Conservation (phyloP, 2,113 vertebrate species). For the Desmodus rotundus region DNA sequence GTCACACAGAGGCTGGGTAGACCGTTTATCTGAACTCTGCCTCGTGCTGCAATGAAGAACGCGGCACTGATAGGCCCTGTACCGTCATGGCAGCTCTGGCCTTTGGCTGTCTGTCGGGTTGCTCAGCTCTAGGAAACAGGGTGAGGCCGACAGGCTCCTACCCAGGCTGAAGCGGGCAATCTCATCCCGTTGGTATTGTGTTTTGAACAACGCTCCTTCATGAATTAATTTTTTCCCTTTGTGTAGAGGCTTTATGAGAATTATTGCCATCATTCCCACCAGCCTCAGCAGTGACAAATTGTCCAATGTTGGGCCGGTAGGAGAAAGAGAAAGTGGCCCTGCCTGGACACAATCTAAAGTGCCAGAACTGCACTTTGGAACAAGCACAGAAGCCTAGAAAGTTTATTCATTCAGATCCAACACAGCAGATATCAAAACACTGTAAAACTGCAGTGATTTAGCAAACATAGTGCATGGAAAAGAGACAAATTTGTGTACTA, state of each 20-base stretch:
- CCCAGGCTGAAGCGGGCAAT: background rate
- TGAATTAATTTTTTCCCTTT: constrained; percentile 28
- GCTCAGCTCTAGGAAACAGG: background rate
- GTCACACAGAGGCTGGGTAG: background rate
- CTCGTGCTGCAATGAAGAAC: background rate
- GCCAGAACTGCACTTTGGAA: background rate
- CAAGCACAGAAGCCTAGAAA: constrained; percentile 16
- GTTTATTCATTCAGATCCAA: constrained; percentile 28
- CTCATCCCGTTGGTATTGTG: background rate
- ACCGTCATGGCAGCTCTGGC: background rate
- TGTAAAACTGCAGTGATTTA: constrained; percentile 24
- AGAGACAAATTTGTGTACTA: background rate
- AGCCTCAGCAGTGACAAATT: constrained; percentile 1
- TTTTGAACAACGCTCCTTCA: background rate
- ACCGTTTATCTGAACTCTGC: background rate
- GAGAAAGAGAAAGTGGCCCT: background rate
- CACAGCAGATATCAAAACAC: constrained; percentile 25
- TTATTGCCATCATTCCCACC: background rate
- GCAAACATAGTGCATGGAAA: background rate
- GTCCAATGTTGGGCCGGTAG: background rate
- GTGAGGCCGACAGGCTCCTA: background rate
- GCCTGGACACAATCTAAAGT: background rate
- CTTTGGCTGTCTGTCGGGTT: background rate
- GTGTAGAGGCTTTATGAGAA: constrained; percentile 14
- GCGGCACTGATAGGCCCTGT: background rate